Evolutionary conservation across 2,113 vertebrate genomes (phyloP), one percentile per base, ranked within the genome.

Genomic region (Nanorana parkeri): DNA sequence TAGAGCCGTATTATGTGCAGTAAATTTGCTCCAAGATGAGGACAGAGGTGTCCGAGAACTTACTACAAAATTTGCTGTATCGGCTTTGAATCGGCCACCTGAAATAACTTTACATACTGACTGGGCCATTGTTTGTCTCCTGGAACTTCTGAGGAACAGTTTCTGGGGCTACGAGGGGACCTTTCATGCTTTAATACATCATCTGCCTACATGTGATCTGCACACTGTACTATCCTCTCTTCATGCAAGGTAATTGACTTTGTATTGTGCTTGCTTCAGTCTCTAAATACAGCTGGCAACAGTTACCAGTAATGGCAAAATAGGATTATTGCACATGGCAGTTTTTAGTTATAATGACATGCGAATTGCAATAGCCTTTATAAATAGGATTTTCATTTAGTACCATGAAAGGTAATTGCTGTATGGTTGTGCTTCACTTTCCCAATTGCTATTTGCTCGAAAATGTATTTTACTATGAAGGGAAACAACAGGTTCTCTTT

Each of bases 11-110:
- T 95, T 95, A 87, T 92, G 96, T 83, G 90, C 85, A 36, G 61
- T 86, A 1, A 92, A 88, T 85, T 88, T 97, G 78, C 93, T 97
- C 68, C 96, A 96, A 89, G 96, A 97, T 3, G 94, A 96, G 87
- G 93, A 90, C 76, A 92, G 87, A 20, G 87, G 90, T 68, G 95
- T 96, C 68, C 91, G 95, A 80, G 85, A 86, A 0, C 90, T 91
- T 86, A 91, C 90, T 0, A 90, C 95, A 0, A 58, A 83, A 68
- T 97, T 96, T 0, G 86, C 91, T 81, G 94, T 94, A 61, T 51
- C 36, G 3, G 78, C 84, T 24, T 21, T 0, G 64, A 84, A 55
- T 11, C 5, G 52, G 68, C 1, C 75, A 0, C 8, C 20, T 4
- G 5, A 79, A 1, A 32, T 0, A 0, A 71, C 79, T 29, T 83